phyloP scores from a whole-genome alignment of 2,888 invertebrate species.

The Himalopsyche kuldschensis region DNA sequence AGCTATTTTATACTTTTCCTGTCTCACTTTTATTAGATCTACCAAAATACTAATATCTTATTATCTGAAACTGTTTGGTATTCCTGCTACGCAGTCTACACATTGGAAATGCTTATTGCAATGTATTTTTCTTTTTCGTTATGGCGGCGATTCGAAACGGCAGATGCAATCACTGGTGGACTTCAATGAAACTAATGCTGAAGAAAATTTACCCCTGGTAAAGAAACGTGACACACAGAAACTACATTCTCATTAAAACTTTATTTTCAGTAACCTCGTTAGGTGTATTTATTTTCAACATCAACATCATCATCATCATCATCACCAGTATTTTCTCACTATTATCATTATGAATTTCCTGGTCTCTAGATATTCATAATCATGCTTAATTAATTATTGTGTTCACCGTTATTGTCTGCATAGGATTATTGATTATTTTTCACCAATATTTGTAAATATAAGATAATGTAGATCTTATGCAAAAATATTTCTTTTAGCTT shows the following conservation, averaged over 20 bases:
- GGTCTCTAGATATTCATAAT: not conserved
- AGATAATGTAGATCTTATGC: no score
- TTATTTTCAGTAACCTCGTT: constrained; percentile 14
- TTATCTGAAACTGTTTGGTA: not conserved
- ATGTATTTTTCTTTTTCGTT: constrained; percentile 43
- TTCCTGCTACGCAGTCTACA: not conserved
- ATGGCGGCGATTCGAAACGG: constrained; percentile 55
- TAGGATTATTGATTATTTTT: not conserved
- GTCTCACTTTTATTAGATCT: not conserved
- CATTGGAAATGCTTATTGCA: constrained; percentile 11
- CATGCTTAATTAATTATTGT: not conserved
- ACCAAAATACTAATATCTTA: not conserved
- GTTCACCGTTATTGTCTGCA: not conserved
- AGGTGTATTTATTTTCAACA: constrained; percentile 16
- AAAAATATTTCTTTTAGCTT: no score
- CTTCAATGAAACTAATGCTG: constrained; percentile 84
- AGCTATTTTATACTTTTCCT: not conserved
- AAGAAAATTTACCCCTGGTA: constrained; percentile 93
- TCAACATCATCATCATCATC: constrained; percentile 29
- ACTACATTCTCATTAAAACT: constrained; percentile 4
- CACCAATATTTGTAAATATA: not conserved
- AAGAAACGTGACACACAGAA: constrained; percentile 46
- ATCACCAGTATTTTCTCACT: constrained; percentile 18
- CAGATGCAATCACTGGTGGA: constrained; percentile 87
- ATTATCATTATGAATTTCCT: not conserved